Base-by-base conservation (phyloP, 2,797 vertebrate genomes). In the Pantherophis vulpinus region DNA sequence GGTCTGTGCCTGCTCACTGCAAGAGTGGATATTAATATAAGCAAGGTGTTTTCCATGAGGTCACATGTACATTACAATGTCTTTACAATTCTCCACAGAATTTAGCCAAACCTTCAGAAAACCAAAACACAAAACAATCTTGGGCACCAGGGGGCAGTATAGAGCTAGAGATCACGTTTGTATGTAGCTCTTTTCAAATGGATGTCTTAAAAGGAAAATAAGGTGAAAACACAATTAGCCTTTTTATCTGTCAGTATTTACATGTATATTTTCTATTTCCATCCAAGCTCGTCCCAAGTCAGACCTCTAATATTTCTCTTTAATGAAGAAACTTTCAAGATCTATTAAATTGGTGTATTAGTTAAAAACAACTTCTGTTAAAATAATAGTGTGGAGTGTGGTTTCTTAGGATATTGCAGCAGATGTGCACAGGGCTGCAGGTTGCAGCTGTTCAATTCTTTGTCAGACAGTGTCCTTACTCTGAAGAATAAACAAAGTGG, bases 71-170 rank as follows among this genome's bases (percentile, higher is more conserved):
- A 25, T 92, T 13, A n/a, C 23, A 51, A 8, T 51, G 9, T 59
- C 47, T 60, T 87, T 60, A 54, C 63, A 61, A 47, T 86, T 29
- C 32, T 23, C 47, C 61, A 63, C 10, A 59, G n/a, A n/a, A 25
- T 56, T 93, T 32, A 86, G n/a, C 14, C 6, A 70, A 90, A 37
- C 61, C 4, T 9, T 70, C 88, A 55, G 32, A 88, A 37, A 88
- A 29, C 60, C 25, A 51, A 27, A 23, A 51, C 16, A 14, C 61
- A 25, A 9, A 66, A 25, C 2, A 83, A 47, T 5, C 20, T 47
- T 88, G 66, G 32, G 27, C 91, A 92, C 66, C 91, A 91, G 93
- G 23, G 51, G 86, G 91, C 86, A 91, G 18, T 86, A 63, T 51
- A 63, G 20, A 58, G 60, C 47, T 63, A 86, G 2, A 88, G 20